Conservation (phyloP, 2,113 vertebrate species). For the Mirounga angustirostris region DNA sequence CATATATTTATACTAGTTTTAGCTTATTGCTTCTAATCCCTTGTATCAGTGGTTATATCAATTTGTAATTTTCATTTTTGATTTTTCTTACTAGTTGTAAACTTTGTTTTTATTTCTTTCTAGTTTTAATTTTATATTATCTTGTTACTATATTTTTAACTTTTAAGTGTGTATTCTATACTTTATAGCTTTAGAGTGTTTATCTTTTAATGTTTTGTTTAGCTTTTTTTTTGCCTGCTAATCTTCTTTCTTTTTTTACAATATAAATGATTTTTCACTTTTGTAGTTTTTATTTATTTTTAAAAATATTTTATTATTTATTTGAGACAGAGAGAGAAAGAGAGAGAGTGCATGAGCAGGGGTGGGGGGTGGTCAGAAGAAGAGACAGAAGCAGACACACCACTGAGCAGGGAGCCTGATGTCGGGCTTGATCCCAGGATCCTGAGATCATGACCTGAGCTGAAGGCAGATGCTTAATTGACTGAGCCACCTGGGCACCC, state of each 20-base stretch:
- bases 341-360: neutral
- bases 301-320: neutral
- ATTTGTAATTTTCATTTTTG: neutral
- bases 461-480: neutral
- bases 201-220: neutral
- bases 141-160: neutral
- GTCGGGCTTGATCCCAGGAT: neutral
- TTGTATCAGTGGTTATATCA: neutral
- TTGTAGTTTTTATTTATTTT: neutral
- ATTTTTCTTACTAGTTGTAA: slow-evolving; percentile 5
- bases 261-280: neutral
- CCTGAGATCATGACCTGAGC: neutral
- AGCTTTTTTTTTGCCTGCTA: neutral
- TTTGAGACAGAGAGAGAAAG: neutral
- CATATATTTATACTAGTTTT: neutral
- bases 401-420: neutral
- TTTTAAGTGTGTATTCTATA: neutral
- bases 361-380: neutral
- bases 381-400: neutral
- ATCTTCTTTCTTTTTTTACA: neutral
- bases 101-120: neutral
- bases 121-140: slow-evolving; percentile 10
- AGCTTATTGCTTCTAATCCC: neutral
- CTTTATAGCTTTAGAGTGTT: neutral
- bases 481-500: neutral